A percentile compares a stretch with the other conserved stretches of the same genome.
Evolutionary conservation across 2,888 invertebrate genomes (phyloP).

Genomic region (Thumatha senex): DNA sequence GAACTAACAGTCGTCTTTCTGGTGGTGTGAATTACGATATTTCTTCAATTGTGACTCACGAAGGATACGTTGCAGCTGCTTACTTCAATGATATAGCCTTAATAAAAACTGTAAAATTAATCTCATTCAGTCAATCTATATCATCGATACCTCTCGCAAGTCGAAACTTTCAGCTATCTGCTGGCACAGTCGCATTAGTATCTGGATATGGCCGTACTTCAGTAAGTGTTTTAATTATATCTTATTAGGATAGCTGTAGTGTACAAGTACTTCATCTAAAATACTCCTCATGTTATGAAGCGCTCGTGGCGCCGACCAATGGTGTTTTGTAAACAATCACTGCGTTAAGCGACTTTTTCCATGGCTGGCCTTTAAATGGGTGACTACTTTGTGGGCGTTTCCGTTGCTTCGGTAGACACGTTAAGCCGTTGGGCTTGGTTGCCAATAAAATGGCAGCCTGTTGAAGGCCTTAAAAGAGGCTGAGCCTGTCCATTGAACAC

Average conservation of each 20-base stretch:
- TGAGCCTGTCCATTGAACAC: no score
- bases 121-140: slow-evolving; percentile 51
- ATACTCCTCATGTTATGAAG: no score
- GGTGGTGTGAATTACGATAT: slow-evolving; percentile 62
- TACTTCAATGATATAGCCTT: slow-evolving; percentile 69
- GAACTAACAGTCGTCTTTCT: slow-evolving; percentile 52
- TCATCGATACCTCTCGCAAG: slow-evolving; percentile 51
- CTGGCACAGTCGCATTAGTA: slow-evolving; percentile 63
- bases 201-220: slow-evolving; percentile 69
- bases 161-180: slow-evolving; percentile 41
- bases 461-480: no score
- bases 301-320: neutral
- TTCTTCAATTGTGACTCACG: slow-evolving; percentile 51
- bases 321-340: no score
- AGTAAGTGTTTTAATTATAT: slow-evolving; percentile 35
- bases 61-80: slow-evolving; percentile 49
- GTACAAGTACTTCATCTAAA: no score
- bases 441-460: no score
- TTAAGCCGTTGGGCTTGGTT: no score
- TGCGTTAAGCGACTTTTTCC: no score
- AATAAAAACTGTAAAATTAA: slow-evolving; percentile 47
- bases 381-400: no score
- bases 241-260: neutral
- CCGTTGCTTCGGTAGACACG: no score
- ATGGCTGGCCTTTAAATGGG: no score